Evolutionary conservation across 1,140 invertebrate species (phyloP).

Genomic region (Conus ventricosus): DNA sequence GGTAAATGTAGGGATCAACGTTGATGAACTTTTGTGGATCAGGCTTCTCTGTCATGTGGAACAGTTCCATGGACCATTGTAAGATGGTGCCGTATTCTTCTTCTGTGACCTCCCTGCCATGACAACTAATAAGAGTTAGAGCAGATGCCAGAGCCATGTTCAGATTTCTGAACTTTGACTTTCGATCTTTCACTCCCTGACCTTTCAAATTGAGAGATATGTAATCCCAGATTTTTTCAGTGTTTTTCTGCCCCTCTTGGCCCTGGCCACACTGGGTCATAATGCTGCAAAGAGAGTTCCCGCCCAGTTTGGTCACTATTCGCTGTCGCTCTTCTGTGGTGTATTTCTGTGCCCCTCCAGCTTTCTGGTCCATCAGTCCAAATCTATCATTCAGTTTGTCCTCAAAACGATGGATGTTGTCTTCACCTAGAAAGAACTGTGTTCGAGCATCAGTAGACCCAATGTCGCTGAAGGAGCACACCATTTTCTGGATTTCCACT

Average conservation of each 20-base stretch:
- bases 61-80: slow-evolving; percentile 21
- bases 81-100: neutral
- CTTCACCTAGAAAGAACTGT: neutral
- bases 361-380: neutral
- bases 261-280: neutral
- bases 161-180: neutral
- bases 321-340: slow-evolving; percentile 11
- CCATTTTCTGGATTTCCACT: neutral
- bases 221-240: neutral
- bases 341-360: neutral
- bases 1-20: slow-evolving; percentile 50
- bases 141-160: slow-evolving; percentile 36
- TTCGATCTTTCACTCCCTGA: neutral
- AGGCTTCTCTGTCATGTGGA: neutral
- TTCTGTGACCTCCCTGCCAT: neutral
- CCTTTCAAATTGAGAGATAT: slow-evolving; percentile 14
- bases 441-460: neutral
- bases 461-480: neutral
- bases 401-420: slow-evolving; percentile 20
- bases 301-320: slow-evolving; percentile 14
- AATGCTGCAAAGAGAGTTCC: slow-evolving; percentile 23
- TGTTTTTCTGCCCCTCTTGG: neutral
- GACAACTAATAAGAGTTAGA: slow-evolving; percentile 25
- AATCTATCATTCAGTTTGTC: slow-evolving; percentile 1
- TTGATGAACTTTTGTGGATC: slow-evolving; percentile 29